Conservation (phyloP, 2,113 vertebrate species). For the Carollia perspicillata region DNA sequence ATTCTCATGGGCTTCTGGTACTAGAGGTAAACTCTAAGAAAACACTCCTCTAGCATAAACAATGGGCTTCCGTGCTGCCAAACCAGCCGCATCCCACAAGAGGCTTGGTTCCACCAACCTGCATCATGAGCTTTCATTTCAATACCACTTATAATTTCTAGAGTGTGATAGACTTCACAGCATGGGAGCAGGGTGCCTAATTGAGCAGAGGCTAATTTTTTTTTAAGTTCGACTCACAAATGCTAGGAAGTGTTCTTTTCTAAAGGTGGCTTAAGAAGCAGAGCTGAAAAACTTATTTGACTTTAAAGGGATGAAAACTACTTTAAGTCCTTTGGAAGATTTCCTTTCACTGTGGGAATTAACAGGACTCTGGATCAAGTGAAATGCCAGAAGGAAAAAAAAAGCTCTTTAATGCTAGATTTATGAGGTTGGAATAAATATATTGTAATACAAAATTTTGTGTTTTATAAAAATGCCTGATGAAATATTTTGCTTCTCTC, state of each 20-base stretch:
- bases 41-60: not conserved
- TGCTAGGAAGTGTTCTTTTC: not conserved
- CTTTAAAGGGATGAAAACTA: not conserved
- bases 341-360: not conserved
- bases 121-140: not conserved
- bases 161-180: not conserved
- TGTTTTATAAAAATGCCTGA: constrained; percentile 39
- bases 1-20: not conserved
- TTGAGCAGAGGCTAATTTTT: not conserved
- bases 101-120: not conserved
- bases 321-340: not conserved
- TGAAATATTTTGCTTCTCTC: constrained; percentile 33
- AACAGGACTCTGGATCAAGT: not conserved
- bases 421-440: not conserved
- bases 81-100: not conserved
- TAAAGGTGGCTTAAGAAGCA: not conserved
- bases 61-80: not conserved
- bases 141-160: not conserved
- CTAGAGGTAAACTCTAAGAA: not conserved
- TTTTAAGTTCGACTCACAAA: not conserved
- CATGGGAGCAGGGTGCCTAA: not conserved
- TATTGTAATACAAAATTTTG: not conserved
- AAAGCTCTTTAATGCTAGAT: not conserved
- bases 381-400: not conserved
- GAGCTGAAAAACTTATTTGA: not conserved